Evolutionary conservation across 2,888 invertebrate species (phyloP), one percentile per base, ranked within the genome.

Genomic region (Eupithecia centaureata): DNA sequence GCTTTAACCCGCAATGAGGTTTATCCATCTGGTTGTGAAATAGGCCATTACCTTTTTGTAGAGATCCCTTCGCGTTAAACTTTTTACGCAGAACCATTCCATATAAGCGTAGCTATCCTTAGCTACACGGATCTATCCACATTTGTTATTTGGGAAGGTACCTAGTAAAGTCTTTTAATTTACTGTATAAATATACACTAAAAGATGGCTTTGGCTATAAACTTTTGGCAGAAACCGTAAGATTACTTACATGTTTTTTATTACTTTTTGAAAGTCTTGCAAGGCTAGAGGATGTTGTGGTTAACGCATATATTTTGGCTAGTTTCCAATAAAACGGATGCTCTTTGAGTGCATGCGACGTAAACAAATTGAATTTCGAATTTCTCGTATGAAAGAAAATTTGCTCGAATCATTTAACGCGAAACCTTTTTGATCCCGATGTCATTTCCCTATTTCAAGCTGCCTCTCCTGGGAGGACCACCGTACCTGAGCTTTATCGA

Each of bases 401-500:
- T 8, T 25, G 30, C 30, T 38, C 22, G 56, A 61, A 69, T 69
- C 42, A 71, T 67, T 69, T 67, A 62, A 64, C 61, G 35, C 65
- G 60, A 68, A 65, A 71, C 61, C 70, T 68, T 61, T 56, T 69
- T 60, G 61, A 61, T 61, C 38, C 59, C 64, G 56, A 64, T 67
- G 65, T 61, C 63, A 58, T 66, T 65, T 70, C 68, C 61, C 58
- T 68, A 52, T 65, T 69, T 38, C 62, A 65, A 61, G 61, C 27
- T 61, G 66, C 67, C 66, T 71, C 75, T 70, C 73, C 38, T 15
- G 71, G 71, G 68, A 71, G 63, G 67, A 61, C 61, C 67, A 57
- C 63, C 35, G 61, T 65, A 71, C 70, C 63, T 69, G 65, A 71
- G 70, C 63, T 73, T 73, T 73, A 73, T 70, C 63, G 67, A 69